phyloP scores from a whole-genome alignment of 2,797 vertebrate genomes.

The Anguilla pacifica region DNA sequence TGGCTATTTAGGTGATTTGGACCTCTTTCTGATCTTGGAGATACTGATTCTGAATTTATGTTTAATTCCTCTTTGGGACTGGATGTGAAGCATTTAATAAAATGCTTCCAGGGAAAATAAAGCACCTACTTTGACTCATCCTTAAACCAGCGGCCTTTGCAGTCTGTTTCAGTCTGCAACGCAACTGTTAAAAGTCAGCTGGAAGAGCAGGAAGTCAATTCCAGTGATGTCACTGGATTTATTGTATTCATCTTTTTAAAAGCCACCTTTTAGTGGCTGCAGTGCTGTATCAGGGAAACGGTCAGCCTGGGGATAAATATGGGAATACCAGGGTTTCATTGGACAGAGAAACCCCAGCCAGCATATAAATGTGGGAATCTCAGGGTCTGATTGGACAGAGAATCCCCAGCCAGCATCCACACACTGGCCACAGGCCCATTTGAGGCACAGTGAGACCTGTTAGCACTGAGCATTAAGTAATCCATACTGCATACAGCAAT shows the following conservation, averaged over 20 bases:
- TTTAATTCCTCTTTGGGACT: not conserved
- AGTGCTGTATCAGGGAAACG: not conserved
- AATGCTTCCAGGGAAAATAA: not conserved
- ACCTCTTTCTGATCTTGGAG: not conserved
- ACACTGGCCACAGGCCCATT: too few species aligned
- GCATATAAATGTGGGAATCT: too few species aligned
- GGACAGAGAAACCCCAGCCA: too few species aligned
- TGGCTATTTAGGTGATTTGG: not conserved
- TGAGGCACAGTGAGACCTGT: too few species aligned
- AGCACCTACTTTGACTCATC: not conserved
- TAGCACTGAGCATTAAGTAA: not conserved
- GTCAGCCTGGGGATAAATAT: constrained; percentile 28
- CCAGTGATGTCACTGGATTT: not conserved
- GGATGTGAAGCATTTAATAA: not conserved
- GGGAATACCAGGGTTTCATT: not conserved
- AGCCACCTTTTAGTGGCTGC: not conserved
- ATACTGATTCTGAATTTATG: not conserved
- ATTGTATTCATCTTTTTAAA: not conserved
- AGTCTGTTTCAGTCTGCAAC: not conserved
- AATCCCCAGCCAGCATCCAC: too few species aligned
- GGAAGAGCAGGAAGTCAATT: not conserved
- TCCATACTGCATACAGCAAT: not conserved
- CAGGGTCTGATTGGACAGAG: too few species aligned
- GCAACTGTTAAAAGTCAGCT: not conserved
- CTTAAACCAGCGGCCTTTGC: not conserved